These are phyloP conservation scores for Galemys pyrenaicus DNA, from an alignment of 2,113 vertebrate genomes.

Conservation along the genomic window DNA sequence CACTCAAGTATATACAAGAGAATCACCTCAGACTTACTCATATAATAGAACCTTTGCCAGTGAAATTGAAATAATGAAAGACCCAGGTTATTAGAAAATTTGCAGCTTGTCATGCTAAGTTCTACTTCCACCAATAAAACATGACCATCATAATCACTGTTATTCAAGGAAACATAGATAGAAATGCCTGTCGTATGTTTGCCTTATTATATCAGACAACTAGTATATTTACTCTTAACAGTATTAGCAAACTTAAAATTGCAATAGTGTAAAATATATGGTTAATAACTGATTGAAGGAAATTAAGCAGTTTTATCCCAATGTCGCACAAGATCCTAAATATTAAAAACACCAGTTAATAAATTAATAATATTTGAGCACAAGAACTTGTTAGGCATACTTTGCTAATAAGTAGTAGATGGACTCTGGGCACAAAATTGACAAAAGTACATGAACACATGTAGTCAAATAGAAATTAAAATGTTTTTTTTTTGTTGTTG, in stretches of 20 bases:
- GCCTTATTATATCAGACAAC: background rate
- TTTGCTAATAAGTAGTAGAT: background rate
- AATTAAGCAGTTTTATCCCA: background rate
- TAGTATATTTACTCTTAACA: background rate
- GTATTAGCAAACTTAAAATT: background rate
- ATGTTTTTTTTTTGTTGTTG: background rate
- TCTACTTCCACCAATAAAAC: background rate
- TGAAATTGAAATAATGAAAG: constrained; percentile 49
- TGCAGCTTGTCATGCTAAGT: background rate
- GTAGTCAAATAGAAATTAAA: background rate
- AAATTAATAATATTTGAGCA: background rate
- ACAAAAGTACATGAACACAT: background rate
- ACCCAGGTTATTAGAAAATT: background rate
- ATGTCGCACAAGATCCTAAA: background rate
- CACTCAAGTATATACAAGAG: constrained; percentile 7
- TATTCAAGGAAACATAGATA: background rate
- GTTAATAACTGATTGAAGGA: background rate
- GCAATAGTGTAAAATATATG: background rate
- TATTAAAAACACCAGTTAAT: background rate
- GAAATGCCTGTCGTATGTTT: background rate
- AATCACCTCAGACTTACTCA: background rate
- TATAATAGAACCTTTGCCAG: background rate
- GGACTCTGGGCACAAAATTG: background rate
- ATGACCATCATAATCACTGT: background rate
- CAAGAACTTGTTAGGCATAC: background rate